phyloP scores from a whole-genome alignment of 2,888 invertebrate species.

The Caenorhabditis sulstoni region DNA sequence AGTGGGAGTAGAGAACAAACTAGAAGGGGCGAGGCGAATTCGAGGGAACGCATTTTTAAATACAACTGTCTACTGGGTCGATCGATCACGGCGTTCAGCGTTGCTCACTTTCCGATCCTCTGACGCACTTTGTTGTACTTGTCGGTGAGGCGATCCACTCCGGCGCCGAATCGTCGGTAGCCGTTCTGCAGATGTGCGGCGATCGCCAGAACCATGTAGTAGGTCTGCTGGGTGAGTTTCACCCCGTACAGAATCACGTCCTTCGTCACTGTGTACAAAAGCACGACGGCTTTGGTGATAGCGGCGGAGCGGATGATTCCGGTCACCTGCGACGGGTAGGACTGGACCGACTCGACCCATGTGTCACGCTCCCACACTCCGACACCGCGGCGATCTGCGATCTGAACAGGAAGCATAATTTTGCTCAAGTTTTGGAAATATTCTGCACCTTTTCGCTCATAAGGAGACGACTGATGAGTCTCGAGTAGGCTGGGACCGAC shows the following conservation, averaged over 20 bases:
- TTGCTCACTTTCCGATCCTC: constrained; percentile 57
- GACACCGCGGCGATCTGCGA: constrained; percentile 80
- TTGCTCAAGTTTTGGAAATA: background rate
- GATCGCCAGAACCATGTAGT: constrained; percentile 66
- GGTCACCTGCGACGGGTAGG: constrained; percentile 74
- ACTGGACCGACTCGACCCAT: constrained; percentile 78
- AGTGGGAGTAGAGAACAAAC: constrained; percentile 22
- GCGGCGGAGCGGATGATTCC: constrained; percentile 74
- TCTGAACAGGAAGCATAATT: constrained; percentile 42
- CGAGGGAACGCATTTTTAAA: constrained; percentile 24
- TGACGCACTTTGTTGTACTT: constrained; percentile 67
- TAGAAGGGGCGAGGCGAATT: constrained; percentile 21
- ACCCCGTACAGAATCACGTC: constrained; percentile 74
- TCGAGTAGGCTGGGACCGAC: constrained; percentile 76
- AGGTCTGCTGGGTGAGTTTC: constrained; percentile 73
- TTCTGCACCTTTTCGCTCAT: constrained; percentile 76
- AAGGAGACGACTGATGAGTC: constrained; percentile 77
- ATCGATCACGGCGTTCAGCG: constrained; percentile 2
- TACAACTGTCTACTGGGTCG: constrained; percentile 42
- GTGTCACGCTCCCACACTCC: constrained; percentile 80
- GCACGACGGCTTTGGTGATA: constrained; percentile 77
- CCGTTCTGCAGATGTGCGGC: constrained; percentile 65
- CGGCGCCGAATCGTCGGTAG: constrained; percentile 67
- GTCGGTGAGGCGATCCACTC: constrained; percentile 66
- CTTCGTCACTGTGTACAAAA: constrained; percentile 72